Evolutionary conservation across 2,888 invertebrate species (phyloP), one percentile per base, ranked within the genome.

Genomic region (Cactoblastis cactorum): DNA sequence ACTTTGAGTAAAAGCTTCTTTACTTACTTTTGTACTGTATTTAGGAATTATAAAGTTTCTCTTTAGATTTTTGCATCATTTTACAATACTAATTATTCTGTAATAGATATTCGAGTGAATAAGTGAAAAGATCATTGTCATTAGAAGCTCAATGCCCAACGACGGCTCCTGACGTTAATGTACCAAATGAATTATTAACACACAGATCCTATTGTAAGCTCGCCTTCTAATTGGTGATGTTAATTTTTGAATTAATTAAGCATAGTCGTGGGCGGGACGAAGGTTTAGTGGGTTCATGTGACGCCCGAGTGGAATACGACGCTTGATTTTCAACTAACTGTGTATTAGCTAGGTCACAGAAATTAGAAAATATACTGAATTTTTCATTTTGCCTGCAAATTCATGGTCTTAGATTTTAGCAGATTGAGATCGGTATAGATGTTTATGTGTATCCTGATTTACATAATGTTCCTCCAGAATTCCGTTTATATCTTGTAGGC

Each of bases 191-290:
- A 49, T 52, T 58, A 69, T 67, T 70, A 63, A 53, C 63, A 63
- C 55, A 65, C 55, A 62, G 51, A 50, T 51, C 51, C 51, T 52
- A 62, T 65, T 66, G 61, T 62, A 54, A 56, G 54, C 48, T 46
- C 53, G 41, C 48, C 45, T 54, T 50, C 50, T 58, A 58, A 61
- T 61, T 56, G 56, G 49, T 45, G 48, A 59, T 59, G 55, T 55
- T 53, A 67, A 63, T 67, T 61, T 56, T 53, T 46, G 54, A 62
- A 61, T 62, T 60, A 61, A 62, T 64, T 61, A 56, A 57, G 50
- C 53, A 55, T 53, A 59, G 54, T 53, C 53, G 69, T 67, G 58
- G 63, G 67, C 53, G 62, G 60, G 46, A 3, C 41, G 41, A 19
- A n/a, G 19, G 33, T 43, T 39, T 32, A 8, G 18, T 19, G 39